phyloP scores from a whole-genome alignment of 2,888 invertebrate genomes.

The Philereme transversata region DNA sequence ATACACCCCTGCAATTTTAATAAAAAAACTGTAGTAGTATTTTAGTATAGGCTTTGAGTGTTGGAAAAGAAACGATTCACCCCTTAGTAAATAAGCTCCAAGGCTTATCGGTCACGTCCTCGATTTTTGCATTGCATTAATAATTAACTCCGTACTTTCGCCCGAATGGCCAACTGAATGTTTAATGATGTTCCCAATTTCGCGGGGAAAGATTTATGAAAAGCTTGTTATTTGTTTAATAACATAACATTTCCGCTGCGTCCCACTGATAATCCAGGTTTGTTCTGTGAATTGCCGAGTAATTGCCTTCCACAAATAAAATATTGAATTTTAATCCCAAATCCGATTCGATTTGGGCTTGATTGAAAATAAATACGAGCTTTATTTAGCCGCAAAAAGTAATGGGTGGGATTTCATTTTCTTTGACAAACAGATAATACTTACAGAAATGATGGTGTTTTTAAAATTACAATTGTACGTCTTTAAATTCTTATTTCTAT shows the following conservation, averaged over 20 bases:
- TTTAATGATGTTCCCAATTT: slow-evolving; percentile 43
- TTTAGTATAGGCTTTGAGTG: no score
- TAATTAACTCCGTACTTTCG: slow-evolving; percentile 42
- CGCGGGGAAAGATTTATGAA: slow-evolving; percentile 39
- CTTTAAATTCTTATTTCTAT: no score
- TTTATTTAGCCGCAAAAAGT: slow-evolving; percentile 17
- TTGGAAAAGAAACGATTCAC: slow-evolving; percentile 1
- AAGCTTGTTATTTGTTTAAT: slow-evolving; percentile 44
- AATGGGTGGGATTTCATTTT: not conserved
- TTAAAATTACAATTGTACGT: no score
- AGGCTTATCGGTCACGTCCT: slow-evolving; percentile 16
- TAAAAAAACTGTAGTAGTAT: no score
- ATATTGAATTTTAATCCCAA: slow-evolving; percentile 31
- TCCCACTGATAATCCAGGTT: slow-evolving; percentile 35
- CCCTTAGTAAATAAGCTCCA: slow-evolving; percentile 20
- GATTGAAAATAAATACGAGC: slow-evolving; percentile 38
- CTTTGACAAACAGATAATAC: not conserved
- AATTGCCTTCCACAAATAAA: slow-evolving; percentile 34
- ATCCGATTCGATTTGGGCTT: slow-evolving; percentile 23
- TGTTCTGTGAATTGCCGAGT: slow-evolving; percentile 31
- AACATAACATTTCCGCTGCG: slow-evolving; percentile 34
- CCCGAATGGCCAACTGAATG: slow-evolving; percentile 41
- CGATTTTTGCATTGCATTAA: slow-evolving; percentile 48
- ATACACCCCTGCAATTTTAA: no score
- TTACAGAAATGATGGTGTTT: not conserved